Conservation (phyloP, 2,113 vertebrate genomes). For the Pluvialis apricaria region DNA sequence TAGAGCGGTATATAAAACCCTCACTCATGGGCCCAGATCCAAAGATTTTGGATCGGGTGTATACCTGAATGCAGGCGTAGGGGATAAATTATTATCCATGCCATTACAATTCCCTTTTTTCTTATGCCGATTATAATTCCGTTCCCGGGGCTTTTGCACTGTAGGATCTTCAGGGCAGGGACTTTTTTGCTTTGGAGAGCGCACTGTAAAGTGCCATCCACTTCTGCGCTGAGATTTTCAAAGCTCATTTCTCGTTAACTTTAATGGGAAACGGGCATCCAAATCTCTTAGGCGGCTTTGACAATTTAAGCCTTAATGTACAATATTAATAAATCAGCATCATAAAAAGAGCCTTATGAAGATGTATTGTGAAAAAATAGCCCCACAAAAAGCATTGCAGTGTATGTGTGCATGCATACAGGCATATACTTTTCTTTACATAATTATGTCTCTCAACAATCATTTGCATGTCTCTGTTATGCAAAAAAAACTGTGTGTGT, state of each 20-base stretch:
- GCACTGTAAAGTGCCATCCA: slow-evolving; percentile 13
- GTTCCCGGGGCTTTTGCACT: background rate
- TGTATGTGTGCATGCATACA: background rate
- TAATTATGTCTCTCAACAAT: slow-evolving; percentile 43
- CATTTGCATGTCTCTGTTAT: slow-evolving; percentile 59
- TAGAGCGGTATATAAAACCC: background rate
- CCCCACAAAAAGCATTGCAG: background rate
- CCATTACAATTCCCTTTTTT: background rate
- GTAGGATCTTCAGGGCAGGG: slow-evolving; percentile 18
- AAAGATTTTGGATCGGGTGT: slow-evolving; percentile 17
- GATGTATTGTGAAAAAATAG: slow-evolving; percentile 9
- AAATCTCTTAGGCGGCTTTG: slow-evolving; percentile 64
- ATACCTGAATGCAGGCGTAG: background rate
- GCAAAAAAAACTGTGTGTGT: slow-evolving; percentile 3
- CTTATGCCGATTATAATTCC: background rate
- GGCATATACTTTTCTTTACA: slow-evolving; percentile 23
- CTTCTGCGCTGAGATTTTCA: slow-evolving; percentile 49
- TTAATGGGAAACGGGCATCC: slow-evolving; percentile 68
- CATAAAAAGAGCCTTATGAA: slow-evolving; percentile 60
- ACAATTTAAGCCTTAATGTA: slow-evolving; percentile 65
- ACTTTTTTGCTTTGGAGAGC: slow-evolving; percentile 36
- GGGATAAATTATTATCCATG: background rate
- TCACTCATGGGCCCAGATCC: background rate
- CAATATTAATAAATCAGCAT: slow-evolving; percentile 65
- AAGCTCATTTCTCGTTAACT: slow-evolving; percentile 67